Evolutionary conservation across 2,797 vertebrate genomes (phyloP), one percentile per base, ranked within the genome.

Genomic region (Gymnocypris eckloni): DNA sequence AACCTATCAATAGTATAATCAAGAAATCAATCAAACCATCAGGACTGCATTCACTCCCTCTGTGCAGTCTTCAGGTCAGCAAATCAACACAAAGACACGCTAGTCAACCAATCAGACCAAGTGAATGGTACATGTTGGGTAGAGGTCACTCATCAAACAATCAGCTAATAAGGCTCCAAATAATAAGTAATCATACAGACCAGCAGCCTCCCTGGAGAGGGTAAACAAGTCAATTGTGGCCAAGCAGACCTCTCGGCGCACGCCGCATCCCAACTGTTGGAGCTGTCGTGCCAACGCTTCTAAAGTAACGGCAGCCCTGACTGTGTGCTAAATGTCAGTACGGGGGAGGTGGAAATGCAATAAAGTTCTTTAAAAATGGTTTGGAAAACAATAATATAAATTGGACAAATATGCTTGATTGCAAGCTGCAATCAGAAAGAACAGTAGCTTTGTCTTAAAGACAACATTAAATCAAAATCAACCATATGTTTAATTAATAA

Each of bases 11-110:
- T 89, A 81, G 79, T 59, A 79, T 85, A 89, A 89, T 83, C 88
- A 87, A 82, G 80, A 76, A 90, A 90, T 89, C 88, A 88, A 84
- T 91, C 88, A 82, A 82, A 85, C 89, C 88, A 88, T 91, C 82
- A 89, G 83, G n/a, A 70, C 83, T 66, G 79, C 37, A 87, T 87
- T 90, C 84, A 87, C 67, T 87, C 81, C 70, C 86, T 80, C 84
- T 56, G 50, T 8, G 10, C 52, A 85, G 66, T 87, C 71, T 48
- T 84, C 81, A 20, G 64, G 82, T 88, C 82, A 45, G 71, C 67
- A 79, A 86, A 87, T 87, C 86, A 84, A 76, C 75, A 82, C 67
- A 85, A 88, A 73, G 50, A 67, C 72, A 20, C 61, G 15, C 52
- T 70, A 77, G 43, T 87, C 79, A 80, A 85, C 83, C 84, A 88